Base-by-base conservation (phyloP, 2,113 vertebrate species). In the Pterocles burchelli region DNA sequence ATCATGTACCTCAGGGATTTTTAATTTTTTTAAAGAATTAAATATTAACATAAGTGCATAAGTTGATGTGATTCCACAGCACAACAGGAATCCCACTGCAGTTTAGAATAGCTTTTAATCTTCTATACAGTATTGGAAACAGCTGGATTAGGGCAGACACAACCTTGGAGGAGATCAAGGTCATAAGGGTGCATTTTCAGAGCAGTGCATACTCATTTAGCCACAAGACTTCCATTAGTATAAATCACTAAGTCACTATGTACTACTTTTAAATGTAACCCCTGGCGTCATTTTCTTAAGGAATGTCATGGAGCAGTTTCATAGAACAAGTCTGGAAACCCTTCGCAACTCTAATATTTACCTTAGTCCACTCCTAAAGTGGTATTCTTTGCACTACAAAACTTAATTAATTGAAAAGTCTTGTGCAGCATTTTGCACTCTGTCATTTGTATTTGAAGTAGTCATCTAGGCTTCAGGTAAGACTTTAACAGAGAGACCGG, bases 221-320 rank as follows among this genome's bases (percentile, higher is more conserved):
- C 61, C 66, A 88, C 18, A 31, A 2, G 6, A 84, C 65, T 90
- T 31, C 46, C 58, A 71, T 96, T 95, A 95, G 25, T 55, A 85
- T 62, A 94, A 92, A 96, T 95, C 77, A 95, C 61, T 88, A 75
- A 90, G 89, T 97, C 87, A 57, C 55, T 41, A 57, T 38, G 25
- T 67, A 88, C 17, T n/a, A 92, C 65, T 93, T 80, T 89, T 63
- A 94, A 95, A 92, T 48, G 49, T 36, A 82, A 75, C 15, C 25
- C 51, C 43, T 63, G 36, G 73, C 86, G 54, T 82, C 28, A 38
- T 31, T 71, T 95, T 92, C 83, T 74, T 81, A 85, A 83, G 45
- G 31, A 94, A 77, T 17, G 10, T 90, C 24, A 88, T n/a, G n/a
- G 26, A 86, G 20, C 9, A 71, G 31, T 70, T 91, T 88, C 46